Base-by-base conservation (phyloP, 2,797 vertebrate genomes). In the Scomberomorus guttatus region DNA sequence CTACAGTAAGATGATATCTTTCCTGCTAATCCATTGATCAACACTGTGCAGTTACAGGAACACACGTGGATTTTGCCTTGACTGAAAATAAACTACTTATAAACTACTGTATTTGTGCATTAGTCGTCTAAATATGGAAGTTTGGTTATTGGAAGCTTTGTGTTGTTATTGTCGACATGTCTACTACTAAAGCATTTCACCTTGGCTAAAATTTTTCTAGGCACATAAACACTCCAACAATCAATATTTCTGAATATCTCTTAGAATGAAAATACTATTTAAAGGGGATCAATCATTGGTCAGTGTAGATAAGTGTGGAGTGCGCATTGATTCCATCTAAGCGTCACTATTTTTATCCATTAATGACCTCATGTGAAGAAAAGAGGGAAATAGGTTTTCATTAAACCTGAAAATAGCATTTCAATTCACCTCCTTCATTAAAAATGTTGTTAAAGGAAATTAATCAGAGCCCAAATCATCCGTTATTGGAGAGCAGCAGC, bases 361-460 rank as follows among this genome's bases (percentile, higher is more conserved):
- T 74, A 85, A 84, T 78, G 70, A 76, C 58, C 79, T 85, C 50
- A 66, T 81, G 77, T 34, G 37, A 75, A 52, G 52, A 73, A 62
- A 62, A 62, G 50, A 68, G 15, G 77, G 81, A 83, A 86, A 76
- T 60, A 57, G 79, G 73, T 27, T 87, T 91, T 73, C 78, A 81
- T 84, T 82, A 80, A 72, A 79, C 51, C 83, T 80, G 56, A 44
- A 92, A 90, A 90, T 87, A 89, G 88, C 79, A 70, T 78, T 88
- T 85, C 65, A 80, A 58, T 85, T 84, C 73, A 77, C 63, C 52
- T 79, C 52, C 67, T 83, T 85, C 69, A 88, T 90, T 86, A 86
- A 83, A 82, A 82, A 68, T 75, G 77, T 85, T 81, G 79, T 87
- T 61, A 72, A 80, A 64, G 67, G 82, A 84, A 79, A 88, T 82